Base-by-base conservation (phyloP, 1,140 invertebrate species). In the Druon quercuslanigerum region DNA sequence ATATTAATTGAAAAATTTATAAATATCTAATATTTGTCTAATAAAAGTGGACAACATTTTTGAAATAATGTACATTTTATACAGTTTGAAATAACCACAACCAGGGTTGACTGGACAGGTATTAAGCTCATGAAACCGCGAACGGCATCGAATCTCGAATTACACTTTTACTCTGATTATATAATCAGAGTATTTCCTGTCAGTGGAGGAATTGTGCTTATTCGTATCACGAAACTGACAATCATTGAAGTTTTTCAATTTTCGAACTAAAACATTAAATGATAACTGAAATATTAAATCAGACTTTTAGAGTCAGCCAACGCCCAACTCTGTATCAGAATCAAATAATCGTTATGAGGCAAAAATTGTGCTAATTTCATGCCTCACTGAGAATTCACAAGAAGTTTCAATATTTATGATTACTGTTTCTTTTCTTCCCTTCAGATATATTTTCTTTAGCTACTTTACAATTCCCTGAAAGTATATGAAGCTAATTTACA, bases 71-170 rank as follows among this genome's bases (percentile, higher is more conserved):
- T 40, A 66, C 20, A 66, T 66, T 25, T 66, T 33, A 66, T 33
- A 33, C 25, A 66, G 25, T 40, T 66, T 66, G 60, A 66, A 66
- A 33, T 40, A 66, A 66, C 60, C 60, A 66, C 60, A 66, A n/a
- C n/a, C 40, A n/a, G 60, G 33, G 33, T 40, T 66, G 16, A 40
- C 60, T 66, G 25, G 60, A 40, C 60, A 40, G 25, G 60, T 25
- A 66, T 66, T 46, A 66, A 16, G 16, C 60, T 66, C 60, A 16
- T 66, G 33, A 46, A 66, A 66, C 60, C 60, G 16, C 60, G 60
- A 40, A 14, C 60, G n/a, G 20, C 25, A 46, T 66, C 25, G 25
- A 40, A 66, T 66, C 33, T 66, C 60, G 25, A 66, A 66, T 66
- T 40, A 66, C 60, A 66, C 60, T 66, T 66, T 40, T 66, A 66